These are phyloP conservation scores for Drosophila pachea DNA, from an alignment of 1,140 invertebrate genomes.

Conservation along the genomic window DNA sequence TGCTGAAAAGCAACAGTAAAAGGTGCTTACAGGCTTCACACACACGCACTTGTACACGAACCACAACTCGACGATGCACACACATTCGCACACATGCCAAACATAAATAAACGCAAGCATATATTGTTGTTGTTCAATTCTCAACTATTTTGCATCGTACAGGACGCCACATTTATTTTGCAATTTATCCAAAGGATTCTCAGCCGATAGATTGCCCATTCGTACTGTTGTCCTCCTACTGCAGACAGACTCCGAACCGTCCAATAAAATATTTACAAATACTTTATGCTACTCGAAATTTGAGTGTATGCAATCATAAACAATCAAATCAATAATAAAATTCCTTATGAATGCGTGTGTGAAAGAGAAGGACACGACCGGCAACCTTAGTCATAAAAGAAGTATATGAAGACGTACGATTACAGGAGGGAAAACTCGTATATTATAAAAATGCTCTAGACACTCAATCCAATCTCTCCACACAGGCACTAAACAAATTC, in stretches of 20 bases:
- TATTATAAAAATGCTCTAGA: too few species aligned
- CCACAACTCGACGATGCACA: not conserved
- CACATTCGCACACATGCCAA: slow-evolving; percentile 24
- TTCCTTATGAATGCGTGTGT: slow-evolving; percentile 5
- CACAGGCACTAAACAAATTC: too few species aligned
- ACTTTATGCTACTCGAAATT: slow-evolving; percentile 16
- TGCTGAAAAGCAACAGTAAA: slow-evolving; percentile 61
- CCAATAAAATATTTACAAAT: slow-evolving; percentile 31
- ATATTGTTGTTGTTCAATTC: slow-evolving; percentile 66
- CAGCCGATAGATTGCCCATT: slow-evolving; percentile 19
- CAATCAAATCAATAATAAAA: slow-evolving; percentile 45
- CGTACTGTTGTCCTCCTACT: slow-evolving; percentile 6
- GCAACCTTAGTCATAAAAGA: too few species aligned
- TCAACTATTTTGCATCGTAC: slow-evolving; percentile 40
- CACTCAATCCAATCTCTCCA: too few species aligned
- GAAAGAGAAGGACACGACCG: not conserved
- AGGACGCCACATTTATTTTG: slow-evolving; percentile 46
- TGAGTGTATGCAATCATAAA: slow-evolving; percentile 25
- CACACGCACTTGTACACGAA: not conserved
- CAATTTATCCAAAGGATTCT: slow-evolving; percentile 47
- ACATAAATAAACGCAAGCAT: slow-evolving; percentile 65
- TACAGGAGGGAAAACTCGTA: too few species aligned
- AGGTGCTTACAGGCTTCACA: slow-evolving; percentile 57
- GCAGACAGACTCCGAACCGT: not conserved
- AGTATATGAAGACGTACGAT: too few species aligned